Evolutionary conservation across 1,140 invertebrate genomes (phyloP).

Genomic region (Parapsyche elsis): DNA sequence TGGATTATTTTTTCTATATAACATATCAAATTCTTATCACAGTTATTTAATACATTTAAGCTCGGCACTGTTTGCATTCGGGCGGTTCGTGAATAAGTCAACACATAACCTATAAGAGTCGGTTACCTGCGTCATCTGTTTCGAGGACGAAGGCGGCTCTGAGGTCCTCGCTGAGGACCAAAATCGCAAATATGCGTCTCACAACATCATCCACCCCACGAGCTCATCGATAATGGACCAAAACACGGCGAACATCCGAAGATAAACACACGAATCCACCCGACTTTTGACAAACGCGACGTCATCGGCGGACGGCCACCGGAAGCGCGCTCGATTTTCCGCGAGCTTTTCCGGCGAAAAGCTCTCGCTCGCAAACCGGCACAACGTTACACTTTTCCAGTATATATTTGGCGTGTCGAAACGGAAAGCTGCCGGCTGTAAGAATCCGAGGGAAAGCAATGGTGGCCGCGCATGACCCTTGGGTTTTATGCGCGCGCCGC

Average conservation of each 20-base stretch:
- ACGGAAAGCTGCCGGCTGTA: constrained; percentile 27
- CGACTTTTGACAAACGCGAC: background rate
- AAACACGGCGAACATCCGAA: background rate
- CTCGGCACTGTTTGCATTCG: no score
- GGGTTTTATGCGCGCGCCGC: constrained; percentile 33
- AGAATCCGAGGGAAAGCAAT: constrained; percentile 33
- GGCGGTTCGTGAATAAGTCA: no score
- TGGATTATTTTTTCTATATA: no score
- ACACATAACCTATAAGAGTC: constrained; percentile 1
- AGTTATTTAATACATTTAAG: no score
- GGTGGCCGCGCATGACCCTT: constrained; percentile 41
- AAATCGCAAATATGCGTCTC: background rate
- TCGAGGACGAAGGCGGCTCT: background rate
- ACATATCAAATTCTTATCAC: no score
- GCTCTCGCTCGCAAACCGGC: background rate
- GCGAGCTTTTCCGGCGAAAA: background rate
- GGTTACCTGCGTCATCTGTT: constrained; percentile 22
- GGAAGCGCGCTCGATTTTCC: background rate
- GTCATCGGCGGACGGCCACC: background rate
- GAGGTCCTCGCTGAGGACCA: background rate
- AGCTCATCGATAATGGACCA: background rate
- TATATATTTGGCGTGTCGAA: background rate
- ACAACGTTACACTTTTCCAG: no score
- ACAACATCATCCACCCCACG: background rate
- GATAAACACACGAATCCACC: background rate